These are phyloP conservation scores for Tachycineta bicolor DNA, from an alignment of 2,113 vertebrate species.

Conservation along the genomic window DNA sequence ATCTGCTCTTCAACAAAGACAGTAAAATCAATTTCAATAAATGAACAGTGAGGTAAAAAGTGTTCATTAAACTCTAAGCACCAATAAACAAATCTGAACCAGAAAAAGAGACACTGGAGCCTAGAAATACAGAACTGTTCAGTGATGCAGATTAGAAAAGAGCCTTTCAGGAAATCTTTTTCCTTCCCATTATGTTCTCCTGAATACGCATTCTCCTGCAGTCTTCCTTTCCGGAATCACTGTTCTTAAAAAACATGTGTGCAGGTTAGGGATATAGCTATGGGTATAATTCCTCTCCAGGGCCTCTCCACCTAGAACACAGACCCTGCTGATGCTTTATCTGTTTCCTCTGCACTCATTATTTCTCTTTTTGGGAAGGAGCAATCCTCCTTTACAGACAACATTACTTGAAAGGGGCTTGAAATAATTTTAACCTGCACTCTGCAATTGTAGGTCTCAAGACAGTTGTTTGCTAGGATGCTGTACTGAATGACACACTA, in stretches of 20 bases:
- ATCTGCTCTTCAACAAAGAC: not conserved
- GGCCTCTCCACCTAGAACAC: not conserved
- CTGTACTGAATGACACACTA: not conserved
- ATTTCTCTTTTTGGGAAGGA: not conserved
- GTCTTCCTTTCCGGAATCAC: not conserved
- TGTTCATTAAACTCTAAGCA: not conserved
- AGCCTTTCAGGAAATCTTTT: not conserved
- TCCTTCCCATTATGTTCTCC: not conserved
- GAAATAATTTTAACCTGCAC: not conserved
- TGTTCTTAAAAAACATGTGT: not conserved
- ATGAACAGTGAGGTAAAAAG: not conserved
- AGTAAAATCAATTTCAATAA: not conserved
- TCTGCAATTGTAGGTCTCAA: not conserved
- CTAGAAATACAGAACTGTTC: not conserved
- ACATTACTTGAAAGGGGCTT: not conserved
- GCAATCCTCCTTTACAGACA: not conserved
- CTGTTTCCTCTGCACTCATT: not conserved
- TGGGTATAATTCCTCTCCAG: not conserved
- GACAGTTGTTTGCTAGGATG: not conserved
- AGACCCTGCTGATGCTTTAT: not conserved
- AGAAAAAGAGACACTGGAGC: not conserved
- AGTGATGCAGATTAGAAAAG: not conserved
- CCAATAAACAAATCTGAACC: not conserved
- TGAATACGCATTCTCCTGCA: not conserved
- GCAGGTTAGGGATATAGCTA: fast-evolving